Conservation (phyloP, 1,140 invertebrate species). For the Drosophila baimaii region DNA sequence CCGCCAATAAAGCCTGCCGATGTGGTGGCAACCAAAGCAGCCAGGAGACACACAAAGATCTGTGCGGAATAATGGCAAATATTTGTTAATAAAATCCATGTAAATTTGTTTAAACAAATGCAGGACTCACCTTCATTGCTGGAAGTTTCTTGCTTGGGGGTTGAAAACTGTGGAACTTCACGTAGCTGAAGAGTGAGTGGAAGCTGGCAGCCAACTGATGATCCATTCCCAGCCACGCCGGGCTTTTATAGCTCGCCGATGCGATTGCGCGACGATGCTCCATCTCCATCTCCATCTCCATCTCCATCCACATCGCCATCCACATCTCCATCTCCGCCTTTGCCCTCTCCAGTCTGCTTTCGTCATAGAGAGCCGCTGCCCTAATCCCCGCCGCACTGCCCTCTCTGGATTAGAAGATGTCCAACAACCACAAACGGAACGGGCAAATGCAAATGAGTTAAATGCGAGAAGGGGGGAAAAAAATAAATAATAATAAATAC, state of each 20-base stretch:
- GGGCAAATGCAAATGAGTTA: slow-evolving; percentile 42
- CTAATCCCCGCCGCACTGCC: background rate
- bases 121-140: slow-evolving; percentile 69
- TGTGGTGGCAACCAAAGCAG: slow-evolving; percentile 68
- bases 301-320: too few species aligned
- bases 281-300: slow-evolving; percentile 3
- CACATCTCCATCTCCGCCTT: background rate
- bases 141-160: slow-evolving; percentile 78
- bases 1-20: slow-evolving; percentile 75
- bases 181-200: slow-evolving; percentile 69
- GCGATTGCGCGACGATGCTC: slow-evolving; percentile 38
- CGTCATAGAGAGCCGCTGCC: slow-evolving; percentile 21
- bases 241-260: slow-evolving; percentile 57
- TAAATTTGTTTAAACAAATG: background rate
- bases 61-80: slow-evolving; percentile 4
- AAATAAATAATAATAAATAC: slow-evolving; percentile 61
- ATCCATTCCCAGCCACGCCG: slow-evolving; percentile 6
- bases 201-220: slow-evolving; percentile 66
- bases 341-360: slow-evolving; percentile 10
- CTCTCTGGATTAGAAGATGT: slow-evolving; percentile 17
- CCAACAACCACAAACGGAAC: slow-evolving; percentile 19
- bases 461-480: slow-evolving; percentile 19
- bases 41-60: slow-evolving; percentile 77
- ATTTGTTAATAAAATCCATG: background rate
- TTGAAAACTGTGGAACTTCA: slow-evolving; percentile 77